Conservation (phyloP, 1,140 invertebrate genomes). For the Chrysoperla carnea region DNA sequence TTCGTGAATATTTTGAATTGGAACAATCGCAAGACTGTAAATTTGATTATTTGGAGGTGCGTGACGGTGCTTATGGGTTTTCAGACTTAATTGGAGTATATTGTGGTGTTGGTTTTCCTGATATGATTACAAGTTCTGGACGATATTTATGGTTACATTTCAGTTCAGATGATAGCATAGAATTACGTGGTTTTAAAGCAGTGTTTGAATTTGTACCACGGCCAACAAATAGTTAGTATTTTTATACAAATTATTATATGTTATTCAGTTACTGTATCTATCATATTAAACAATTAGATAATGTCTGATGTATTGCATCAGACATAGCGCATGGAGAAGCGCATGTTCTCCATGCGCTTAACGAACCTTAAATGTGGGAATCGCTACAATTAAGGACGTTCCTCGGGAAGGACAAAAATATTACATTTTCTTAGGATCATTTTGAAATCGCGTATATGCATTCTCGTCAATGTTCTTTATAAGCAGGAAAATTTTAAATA, state of each 20-base stretch:
- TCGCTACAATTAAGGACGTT: no score
- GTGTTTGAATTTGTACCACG: constrained; percentile 47
- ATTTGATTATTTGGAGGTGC: constrained; percentile 69
- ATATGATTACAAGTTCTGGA: constrained; percentile 53
- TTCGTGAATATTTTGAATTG: constrained; percentile 62
- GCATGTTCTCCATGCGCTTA: no score
- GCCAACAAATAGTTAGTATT: constrained; percentile 27
- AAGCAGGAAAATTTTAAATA: no score
- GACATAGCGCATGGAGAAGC: no score
- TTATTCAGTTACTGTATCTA: background rate
- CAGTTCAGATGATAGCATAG: constrained; percentile 67
- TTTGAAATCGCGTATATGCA: no score
- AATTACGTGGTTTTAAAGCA: constrained; percentile 66
- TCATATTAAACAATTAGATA: background rate
- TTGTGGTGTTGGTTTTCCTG: constrained; percentile 60
- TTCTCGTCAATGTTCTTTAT: no score
- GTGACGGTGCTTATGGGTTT: constrained; percentile 73
- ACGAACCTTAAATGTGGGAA: no score
- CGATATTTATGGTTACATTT: constrained; percentile 71
- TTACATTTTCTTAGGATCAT: no score
- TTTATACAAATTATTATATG: background rate
- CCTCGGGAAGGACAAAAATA: no score
- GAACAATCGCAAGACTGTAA: constrained; percentile 56
- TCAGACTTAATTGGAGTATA: constrained; percentile 44
- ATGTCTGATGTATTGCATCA: no score